Percentiles rank a stretch among this genome's conserved stretches.
Evolutionary conservation across 2,888 invertebrate genomes (phyloP).

Genomic region (Linyphia triangularis): DNA sequence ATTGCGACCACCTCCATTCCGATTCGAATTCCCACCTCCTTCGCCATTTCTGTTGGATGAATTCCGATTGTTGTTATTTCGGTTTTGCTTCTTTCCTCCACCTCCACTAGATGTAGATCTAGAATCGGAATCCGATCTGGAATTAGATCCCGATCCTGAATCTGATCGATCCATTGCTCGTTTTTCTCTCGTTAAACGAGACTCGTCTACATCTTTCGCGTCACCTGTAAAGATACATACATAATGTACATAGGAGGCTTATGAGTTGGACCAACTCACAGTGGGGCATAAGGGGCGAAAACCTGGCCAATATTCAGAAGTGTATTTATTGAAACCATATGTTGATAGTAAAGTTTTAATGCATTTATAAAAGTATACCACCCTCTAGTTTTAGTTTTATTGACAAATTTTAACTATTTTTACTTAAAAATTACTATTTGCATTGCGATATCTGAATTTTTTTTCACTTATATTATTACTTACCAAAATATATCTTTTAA

Average conservation of each 20-base stretch:
- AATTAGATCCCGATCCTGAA: slow-evolving; percentile 4
- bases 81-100: slow-evolving; percentile 1
- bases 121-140: slow-evolving; percentile 1
- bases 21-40: not conserved
- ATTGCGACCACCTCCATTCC: slow-evolving; percentile 12
- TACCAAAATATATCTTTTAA: too few species aligned
- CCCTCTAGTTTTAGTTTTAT: too few species aligned
- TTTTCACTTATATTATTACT: too few species aligned
- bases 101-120: not conserved
- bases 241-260: too few species aligned
- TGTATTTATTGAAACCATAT: too few species aligned
- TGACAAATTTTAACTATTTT: too few species aligned
- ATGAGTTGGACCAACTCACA: too few species aligned
- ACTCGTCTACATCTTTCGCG: not conserved
- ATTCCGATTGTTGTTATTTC: slow-evolving; percentile 25
- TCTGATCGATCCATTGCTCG: slow-evolving; percentile 32
- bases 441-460: too few species aligned
- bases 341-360: slow-evolving; percentile 8
- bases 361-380: too few species aligned
- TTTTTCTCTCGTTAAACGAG: not conserved
- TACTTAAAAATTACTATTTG: too few species aligned
- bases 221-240: slow-evolving; percentile 29
- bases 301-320: too few species aligned
- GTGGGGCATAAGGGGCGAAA: not conserved
- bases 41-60: not conserved